A percentile compares a stretch with the other conserved stretches of the same genome.
Evolutionary conservation across 1,140 invertebrate genomes (phyloP).

Genomic region (Bactericera cockerelli): DNA sequence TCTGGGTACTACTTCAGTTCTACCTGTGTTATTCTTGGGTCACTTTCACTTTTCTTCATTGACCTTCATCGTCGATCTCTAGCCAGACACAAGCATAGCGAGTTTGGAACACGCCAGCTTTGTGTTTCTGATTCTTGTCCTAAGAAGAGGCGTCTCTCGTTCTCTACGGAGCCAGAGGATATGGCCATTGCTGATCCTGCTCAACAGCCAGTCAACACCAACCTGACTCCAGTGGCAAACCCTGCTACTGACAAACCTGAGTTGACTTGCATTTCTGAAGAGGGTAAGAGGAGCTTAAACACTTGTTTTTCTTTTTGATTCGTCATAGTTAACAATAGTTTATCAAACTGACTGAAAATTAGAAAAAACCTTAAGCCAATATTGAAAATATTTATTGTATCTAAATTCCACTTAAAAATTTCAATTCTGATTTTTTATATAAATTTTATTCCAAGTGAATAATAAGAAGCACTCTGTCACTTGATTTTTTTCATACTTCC

Average conservation of each 20-base stretch:
- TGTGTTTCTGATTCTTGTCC: slow-evolving; percentile 41
- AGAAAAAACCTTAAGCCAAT: too few relatives aligned
- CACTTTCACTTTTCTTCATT: slow-evolving; percentile 59
- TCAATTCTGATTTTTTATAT: too few relatives aligned
- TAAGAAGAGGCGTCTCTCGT: slow-evolving; percentile 38
- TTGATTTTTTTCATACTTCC: too few relatives aligned
- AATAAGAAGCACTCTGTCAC: too few relatives aligned
- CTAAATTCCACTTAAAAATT: too few relatives aligned
- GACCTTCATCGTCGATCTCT: slow-evolving; percentile 56
- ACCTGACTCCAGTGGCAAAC: background rate
- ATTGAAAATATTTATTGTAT: too few relatives aligned
- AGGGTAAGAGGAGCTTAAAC: too few relatives aligned
- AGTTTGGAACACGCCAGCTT: slow-evolving; percentile 37
- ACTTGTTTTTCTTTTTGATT: too few relatives aligned
- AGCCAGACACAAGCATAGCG: slow-evolving; percentile 45
- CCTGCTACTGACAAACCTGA: slow-evolving; percentile 41
- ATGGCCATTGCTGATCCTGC: slow-evolving; percentile 28
- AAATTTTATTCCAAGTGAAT: too few relatives aligned
- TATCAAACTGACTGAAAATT: too few relatives aligned
- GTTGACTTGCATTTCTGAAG: slow-evolving; percentile 73
- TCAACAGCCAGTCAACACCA: background rate
- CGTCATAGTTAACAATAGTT: too few relatives aligned
- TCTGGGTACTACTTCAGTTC: slow-evolving; percentile 70
- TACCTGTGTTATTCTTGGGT: slow-evolving; percentile 54
- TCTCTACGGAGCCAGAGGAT: slow-evolving; percentile 40